Conservation (phyloP, 1,140 invertebrate species). For the Geopemphigus sp. region DNA sequence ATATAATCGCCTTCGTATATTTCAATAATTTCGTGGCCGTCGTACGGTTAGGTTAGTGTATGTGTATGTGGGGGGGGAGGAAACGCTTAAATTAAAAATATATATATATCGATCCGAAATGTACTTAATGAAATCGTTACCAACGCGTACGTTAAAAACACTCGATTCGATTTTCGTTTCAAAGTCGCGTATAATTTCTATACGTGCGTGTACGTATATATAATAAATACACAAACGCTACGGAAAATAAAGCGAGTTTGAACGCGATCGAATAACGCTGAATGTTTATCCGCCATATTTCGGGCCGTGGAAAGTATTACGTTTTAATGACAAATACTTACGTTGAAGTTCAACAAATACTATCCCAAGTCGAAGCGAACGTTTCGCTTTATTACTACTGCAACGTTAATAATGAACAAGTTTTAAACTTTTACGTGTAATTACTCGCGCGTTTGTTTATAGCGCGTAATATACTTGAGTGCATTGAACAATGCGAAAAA, state of each 20-base stretch:
- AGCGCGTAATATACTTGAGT: too few relatives aligned
- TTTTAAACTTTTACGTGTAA: constrained; percentile 21
- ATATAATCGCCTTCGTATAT: too few relatives aligned
- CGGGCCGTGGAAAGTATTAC: neutral
- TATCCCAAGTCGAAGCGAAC: neutral
- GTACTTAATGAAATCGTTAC: too few relatives aligned
- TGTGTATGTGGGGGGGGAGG: too few relatives aligned
- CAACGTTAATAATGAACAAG: neutral
- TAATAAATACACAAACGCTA: neutral
- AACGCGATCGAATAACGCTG: constrained; percentile 8
- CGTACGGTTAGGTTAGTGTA: too few relatives aligned
- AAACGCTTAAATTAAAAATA: too few relatives aligned
- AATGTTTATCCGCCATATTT: neutral
- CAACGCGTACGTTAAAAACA: neutral
- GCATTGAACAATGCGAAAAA: too few relatives aligned
- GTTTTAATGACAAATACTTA: constrained; percentile 10
- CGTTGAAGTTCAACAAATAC: neutral
- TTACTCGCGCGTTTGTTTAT: too few relatives aligned
- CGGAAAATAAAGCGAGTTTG: neutral
- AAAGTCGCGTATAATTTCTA: neutral
- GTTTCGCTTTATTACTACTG: neutral
- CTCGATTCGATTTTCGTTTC: neutral
- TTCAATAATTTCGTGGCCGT: too few relatives aligned
- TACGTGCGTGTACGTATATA: too few relatives aligned
- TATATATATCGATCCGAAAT: too few relatives aligned